Evolutionary conservation across 2,888 invertebrate species (phyloP), one percentile per base, ranked within the genome.

Genomic region (Rhaphigaster nebulosa): DNA sequence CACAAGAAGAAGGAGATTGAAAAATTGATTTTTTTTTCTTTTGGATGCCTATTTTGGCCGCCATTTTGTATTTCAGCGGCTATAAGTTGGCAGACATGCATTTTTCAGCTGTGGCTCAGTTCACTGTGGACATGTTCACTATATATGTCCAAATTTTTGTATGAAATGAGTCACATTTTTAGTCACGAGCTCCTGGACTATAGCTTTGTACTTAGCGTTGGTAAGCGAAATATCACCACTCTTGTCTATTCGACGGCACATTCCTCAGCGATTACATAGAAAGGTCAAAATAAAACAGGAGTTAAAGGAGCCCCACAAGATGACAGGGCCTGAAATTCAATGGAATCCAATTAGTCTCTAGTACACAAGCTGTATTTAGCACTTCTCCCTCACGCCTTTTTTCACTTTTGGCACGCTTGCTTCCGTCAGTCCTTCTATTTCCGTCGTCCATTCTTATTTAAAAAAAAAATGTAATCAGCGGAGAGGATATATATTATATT

Each of bases 331-430:
- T 41, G 38, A 80, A 80, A 84, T 84, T 84, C 84, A 84, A 84
- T 84, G 84, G 84, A 45, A 45, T 84, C 84, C 84, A 84, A 84
- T 84, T 84, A 84, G 84, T n/a, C 8, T 20, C 84, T n/a, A 84
- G 84, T 84, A 84, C 84, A 84, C 84, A 84, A 50, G 45, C 45
- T 84, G 84, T 84, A 84, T 84, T 84, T 76, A 76, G 70, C 70
- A 76, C 70, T 38, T 76, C 70, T 8, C 70, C 70, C 38, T 20
- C 18, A 29, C 34, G 34, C 34, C 34, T 76, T 84, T 45, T 84
- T 45, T 45, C 84, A 84, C 20, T 80, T 80, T 80, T 80, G 80
- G 80, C 80, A 80, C 23, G 45, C 84, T 50, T 45, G 84, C 84
- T 84, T 84, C 84, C 84, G 45, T 50, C 84, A 84, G 45, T 45